Base-by-base conservation (phyloP, 2,888 invertebrate species). In the Drosophila anomelani region DNA sequence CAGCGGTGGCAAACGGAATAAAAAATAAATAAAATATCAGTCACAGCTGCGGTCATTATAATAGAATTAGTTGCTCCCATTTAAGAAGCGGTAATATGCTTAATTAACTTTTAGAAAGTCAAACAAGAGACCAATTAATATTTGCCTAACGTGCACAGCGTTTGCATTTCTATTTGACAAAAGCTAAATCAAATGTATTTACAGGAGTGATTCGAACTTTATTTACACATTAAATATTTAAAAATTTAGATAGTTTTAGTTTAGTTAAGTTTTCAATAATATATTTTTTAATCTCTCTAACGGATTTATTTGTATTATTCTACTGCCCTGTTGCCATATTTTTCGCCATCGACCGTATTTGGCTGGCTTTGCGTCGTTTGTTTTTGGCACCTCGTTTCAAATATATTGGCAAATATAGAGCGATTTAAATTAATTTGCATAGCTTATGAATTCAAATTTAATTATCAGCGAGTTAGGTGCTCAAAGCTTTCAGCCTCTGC, bases 361-460 rank as follows among this genome's bases (percentile, higher is more conserved):
- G 26, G 26, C 26, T n/a, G 10, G 26, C 38, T 15, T 39, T 44
- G 39, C 57, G 51, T 54, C 57, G 51, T 54, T 66, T 72, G 60
- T 72, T 78, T 71, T 61, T n/a, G 75, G 32, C 66, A 56, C 68
- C 64, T 23, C 63, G 38, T 51, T 70, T 74, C 53, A 55, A 79
- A 77, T 81, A 77, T 81, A 75, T 75, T 76, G 76, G 63, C 47
- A 57, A 86, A 78, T 81, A 76, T 75, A 76, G 76, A 67, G 67
- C 69, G 66, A 77, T 76, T 77, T 60, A 73, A 86, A 64, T 69
- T 70, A 61, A 68, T 60, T 68, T 43, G 51, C 53, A 67, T 70
- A 72, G 76, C 69, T 75, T 62, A 53, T 49, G 57, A 43, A 66
- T 64, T 62, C 54, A 51, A 71, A 62, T 62, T 43, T 34, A 56